Percentiles rank a stretch among this genome's conserved stretches.
Evolutionary conservation across 2,888 invertebrate genomes (phyloP).

Genomic region (Cataglyphis albicans): DNA sequence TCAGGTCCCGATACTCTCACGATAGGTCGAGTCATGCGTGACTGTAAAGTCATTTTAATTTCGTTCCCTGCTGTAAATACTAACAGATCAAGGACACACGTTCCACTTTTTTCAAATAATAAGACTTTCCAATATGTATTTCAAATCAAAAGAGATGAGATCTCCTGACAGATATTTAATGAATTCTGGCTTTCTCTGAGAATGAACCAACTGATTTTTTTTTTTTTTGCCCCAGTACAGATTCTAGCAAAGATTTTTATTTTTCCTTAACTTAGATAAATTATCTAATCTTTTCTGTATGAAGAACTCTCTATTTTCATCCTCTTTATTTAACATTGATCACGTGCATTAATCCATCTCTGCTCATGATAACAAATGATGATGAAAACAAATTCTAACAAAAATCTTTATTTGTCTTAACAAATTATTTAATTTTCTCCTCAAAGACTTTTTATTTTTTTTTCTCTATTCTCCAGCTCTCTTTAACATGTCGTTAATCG

Average conservation of each 20-base stretch:
- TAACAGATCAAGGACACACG: conserved; percentile 64
- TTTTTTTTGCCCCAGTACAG: background rate
- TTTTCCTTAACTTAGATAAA: background rate
- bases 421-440: conserved; percentile 16
- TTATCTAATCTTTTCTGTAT: background rate
- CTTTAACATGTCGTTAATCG: conserved; percentile 34
- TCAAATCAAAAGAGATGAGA: conserved; percentile 5
- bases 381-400: background rate
- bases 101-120: conserved; percentile 46
- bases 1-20: conserved; percentile 66
- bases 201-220: background rate
- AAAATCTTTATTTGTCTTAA: background rate
- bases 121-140: conserved; percentile 25
- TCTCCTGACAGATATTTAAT: conserved; percentile 34
- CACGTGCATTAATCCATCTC: background rate
- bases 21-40: conserved; percentile 70
- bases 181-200: conserved; percentile 8
- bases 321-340: conserved; percentile 26
- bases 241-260: background rate
- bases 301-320: background rate
- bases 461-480: background rate
- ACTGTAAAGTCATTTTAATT: conserved; percentile 80
- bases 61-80: conserved; percentile 65
- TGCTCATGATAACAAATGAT: background rate
- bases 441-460: background rate